Evolutionary conservation across 2,888 invertebrate species (phyloP), one percentile per base, ranked within the genome.

Genomic region (Ypsolopha sequella): DNA sequence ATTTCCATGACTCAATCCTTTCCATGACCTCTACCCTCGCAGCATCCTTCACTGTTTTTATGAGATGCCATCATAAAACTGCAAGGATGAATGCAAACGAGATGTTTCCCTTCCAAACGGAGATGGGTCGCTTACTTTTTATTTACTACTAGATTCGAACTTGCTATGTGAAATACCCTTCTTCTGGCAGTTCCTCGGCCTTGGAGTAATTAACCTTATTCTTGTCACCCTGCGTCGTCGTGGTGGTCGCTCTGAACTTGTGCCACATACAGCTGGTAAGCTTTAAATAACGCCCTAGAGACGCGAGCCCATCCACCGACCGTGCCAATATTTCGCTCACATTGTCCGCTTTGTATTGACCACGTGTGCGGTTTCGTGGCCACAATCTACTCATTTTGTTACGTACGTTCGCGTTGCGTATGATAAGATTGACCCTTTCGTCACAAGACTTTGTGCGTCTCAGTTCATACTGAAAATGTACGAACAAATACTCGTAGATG

Each of bases 171-270:
- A 24, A 24, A 48, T 7, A 6, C 11, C 41, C 24, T 39, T 33
- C 41, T 50, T 34, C 67, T 70, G 68, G 68, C 73, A 61, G 60
- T 68, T 67, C 72, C 62, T 61, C 72, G 79, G 69, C 82, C 78
- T 82, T 78, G 77, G 70, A 71, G 76, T 80, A 78, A 79, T 82
- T 80, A 79, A 79, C 80, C 80, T 77, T 77, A 78, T 76, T 76
- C 69, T 56, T 60, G 62, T 53, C 66, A 71, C 68, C 71, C 70
- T 65, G 68, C 63, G 65, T 60, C 63, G 65, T 60, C 61, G 66
- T 62, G 60, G 66, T 72, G 66, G 74, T 65, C 64, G 63, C 68
- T 70, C 68, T 82, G 82, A 82, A 84, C 85, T 82, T 82, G 85
- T 73, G 70, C 81, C 76, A 81, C 72, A 78, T 80, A 72, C 68